Evolutionary conservation across 1,140 invertebrate genomes (phyloP), one percentile per base, ranked within the genome.

Genomic region (Notospermus geniculatus): DNA sequence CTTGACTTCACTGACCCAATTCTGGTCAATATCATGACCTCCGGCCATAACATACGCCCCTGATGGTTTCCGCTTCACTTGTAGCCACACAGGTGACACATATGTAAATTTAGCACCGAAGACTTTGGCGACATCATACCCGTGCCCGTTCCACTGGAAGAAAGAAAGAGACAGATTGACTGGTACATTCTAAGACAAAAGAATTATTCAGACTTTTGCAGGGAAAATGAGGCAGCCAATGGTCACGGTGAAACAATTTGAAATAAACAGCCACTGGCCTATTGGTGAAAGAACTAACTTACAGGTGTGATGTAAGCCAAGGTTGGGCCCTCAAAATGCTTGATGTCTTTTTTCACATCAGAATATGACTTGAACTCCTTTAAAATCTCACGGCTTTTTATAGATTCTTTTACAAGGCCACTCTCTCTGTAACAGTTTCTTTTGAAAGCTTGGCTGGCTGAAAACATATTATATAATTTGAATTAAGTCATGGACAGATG

Each of bases 31-130:
- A 68, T 86, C 85, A 73, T 86, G 85, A 13, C 71, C 75, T 25
- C 85, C 85, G 57, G 79, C 77, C 29, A 86, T 78, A 19, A 69
- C 58, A 69, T 78, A 85, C 32, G 66, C 39, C 77, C 83, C 68
- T 78, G 84, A 62, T 83, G 87, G 71, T 65, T 74, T 75, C 43
- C 86, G 76, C 71, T 86, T 86, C 22, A 96, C 78, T 82, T 95
- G 91, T 7, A 98, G 83, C 95, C 95, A 98, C 0, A 97, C 93
- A 2, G 95, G 95, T 15, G 93, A 95, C 2, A 97, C 86, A 67
- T 91, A 89, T 54, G 89, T 89, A 71, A 97, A 93, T 80, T 97
- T 98, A 32, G 87, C 85, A 41, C 88, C 88, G 84, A 95, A 96
- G 53, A 85, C 87, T 82, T 96, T 96, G 0, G 93, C 91, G 41